A percentile compares a stretch with the other conserved stretches of the same genome.
Evolutionary conservation across 1,140 invertebrate genomes (phyloP).

Genomic region (Ridgeia piscesae): DNA sequence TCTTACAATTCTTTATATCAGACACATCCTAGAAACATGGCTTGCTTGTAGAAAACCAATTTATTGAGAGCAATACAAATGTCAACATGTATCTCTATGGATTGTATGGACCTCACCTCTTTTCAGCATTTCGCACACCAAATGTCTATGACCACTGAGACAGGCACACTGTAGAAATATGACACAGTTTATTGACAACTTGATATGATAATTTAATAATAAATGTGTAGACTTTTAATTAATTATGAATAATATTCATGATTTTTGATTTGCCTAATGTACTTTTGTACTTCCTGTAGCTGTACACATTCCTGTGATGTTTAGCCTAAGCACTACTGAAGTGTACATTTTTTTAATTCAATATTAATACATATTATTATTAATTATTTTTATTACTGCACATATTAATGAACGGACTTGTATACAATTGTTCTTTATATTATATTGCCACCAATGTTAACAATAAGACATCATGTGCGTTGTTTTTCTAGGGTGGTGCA

Average conservation of each 20-base stretch:
- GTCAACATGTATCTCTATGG: neutral
- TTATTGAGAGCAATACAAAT: neutral
- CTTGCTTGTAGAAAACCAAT: neutral
- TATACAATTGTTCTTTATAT: too few species aligned
- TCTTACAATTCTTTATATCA: neutral
- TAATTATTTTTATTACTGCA: too few species aligned
- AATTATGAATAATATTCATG: neutral
- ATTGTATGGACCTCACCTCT: neutral
- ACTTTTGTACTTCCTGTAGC: neutral
- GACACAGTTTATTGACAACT: neutral
- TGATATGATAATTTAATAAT: neutral
- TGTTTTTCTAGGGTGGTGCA: too few species aligned
- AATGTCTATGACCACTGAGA: neutral
- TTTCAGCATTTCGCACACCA: neutral
- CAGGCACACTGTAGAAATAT: neutral
- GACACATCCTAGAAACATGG: neutral
- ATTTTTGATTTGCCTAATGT: neutral
- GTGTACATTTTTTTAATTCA: too few species aligned
- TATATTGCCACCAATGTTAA: too few species aligned
- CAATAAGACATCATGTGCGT: too few species aligned
- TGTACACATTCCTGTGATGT: too few species aligned
- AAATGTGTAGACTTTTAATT: neutral
- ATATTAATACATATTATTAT: too few species aligned
- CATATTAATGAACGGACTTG: too few species aligned
- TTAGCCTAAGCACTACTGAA: too few species aligned